phyloP scores from a whole-genome alignment of 2,113 vertebrate species.

The Anhinga anhinga region DNA sequence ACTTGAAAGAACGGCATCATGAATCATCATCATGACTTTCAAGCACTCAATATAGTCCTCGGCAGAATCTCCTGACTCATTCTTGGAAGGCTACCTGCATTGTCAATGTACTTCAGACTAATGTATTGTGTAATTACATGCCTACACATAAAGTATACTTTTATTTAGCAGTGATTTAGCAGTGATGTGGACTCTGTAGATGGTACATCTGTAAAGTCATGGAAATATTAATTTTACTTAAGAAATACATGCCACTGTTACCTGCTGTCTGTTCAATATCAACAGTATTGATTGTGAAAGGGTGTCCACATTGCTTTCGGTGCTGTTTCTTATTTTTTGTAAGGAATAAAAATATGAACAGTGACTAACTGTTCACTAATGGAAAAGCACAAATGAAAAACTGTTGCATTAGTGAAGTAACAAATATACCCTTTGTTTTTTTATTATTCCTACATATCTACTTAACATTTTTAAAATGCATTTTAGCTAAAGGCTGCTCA shows the following conservation, averaged over 20 bases:
- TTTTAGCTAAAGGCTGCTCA: not conserved
- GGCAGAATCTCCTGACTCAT: not conserved
- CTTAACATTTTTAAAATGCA: fast-evolving
- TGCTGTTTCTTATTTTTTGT: not conserved
- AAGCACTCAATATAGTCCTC: not conserved
- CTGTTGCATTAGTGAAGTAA: not conserved
- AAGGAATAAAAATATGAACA: not conserved
- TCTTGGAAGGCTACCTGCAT: not conserved
- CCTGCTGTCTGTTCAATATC: not conserved
- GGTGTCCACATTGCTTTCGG: not conserved
- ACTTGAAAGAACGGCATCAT: not conserved
- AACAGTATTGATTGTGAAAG: not conserved
- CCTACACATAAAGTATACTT: not conserved
- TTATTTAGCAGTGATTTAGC: not conserved
- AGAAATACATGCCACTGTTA: not conserved
- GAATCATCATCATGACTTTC: not conserved
- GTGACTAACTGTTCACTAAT: not conserved
- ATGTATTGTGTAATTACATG: not conserved
- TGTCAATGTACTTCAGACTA: not conserved
- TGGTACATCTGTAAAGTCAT: not conserved
- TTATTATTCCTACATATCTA: not conserved
- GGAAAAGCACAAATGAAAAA: not conserved
- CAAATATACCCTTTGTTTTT: not conserved
- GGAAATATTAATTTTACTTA: not conserved
- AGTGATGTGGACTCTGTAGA: not conserved